Conservation (phyloP, 2,888 invertebrate species). For the Tenthredo distinguenda region DNA sequence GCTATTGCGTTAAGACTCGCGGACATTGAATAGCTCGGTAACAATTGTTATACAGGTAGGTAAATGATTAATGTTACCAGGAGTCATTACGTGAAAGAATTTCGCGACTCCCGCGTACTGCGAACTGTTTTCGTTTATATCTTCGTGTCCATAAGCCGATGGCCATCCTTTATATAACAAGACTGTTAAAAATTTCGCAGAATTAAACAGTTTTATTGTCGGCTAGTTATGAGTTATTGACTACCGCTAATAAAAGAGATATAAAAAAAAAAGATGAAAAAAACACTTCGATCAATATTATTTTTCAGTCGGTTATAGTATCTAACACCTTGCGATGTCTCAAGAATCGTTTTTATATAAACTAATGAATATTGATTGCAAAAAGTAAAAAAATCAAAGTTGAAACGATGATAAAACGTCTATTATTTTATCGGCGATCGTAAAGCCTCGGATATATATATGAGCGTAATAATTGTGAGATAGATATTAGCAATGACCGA, state of each 20-base stretch:
- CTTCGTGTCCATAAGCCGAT: neutral
- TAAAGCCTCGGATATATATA: neutral
- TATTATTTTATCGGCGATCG: neutral
- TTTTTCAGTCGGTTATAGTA: neutral
- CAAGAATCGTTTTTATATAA: neutral
- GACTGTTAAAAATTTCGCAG: neutral
- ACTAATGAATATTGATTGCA: neutral
- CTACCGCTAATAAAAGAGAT: neutral
- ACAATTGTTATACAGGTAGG: constrained; percentile 17
- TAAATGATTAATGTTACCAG: constrained; percentile 20
- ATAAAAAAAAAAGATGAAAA: neutral
- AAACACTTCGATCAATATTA: neutral
- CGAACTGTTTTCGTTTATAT: neutral
- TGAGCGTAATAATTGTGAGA: neutral
- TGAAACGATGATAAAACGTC: neutral
- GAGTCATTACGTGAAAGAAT: constrained; percentile 31
- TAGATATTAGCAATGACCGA: constrained; percentile 39
- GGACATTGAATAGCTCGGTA: neutral
- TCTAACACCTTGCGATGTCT: neutral
- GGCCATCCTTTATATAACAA: neutral
- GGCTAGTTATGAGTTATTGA: neutral
- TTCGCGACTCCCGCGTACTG: constrained; percentile 6
- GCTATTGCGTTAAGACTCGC: neutral
- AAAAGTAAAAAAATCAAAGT: neutral
- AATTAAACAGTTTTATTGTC: neutral